Evolutionary conservation across 92 coral and sea anemone species (phyloP), one percentile per base, ranked within the genome.

Genomic region (Actinernus sp.): DNA sequence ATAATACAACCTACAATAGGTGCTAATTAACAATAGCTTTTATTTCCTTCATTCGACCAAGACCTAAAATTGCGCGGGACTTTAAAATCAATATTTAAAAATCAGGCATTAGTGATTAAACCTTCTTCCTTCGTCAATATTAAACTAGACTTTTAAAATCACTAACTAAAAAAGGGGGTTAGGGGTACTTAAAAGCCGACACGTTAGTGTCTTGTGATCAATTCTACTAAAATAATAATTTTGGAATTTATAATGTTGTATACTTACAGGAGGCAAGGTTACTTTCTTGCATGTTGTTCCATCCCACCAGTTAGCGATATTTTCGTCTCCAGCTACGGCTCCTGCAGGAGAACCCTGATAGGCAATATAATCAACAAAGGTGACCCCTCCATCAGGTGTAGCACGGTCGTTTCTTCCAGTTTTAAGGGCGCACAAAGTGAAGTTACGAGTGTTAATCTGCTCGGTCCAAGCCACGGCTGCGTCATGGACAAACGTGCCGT

Each of bases 391-490:
- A 49, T 88, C 94, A 1, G 94, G 94, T 27, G 90, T 77, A 1
- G 53, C 31, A 36, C 94, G 94, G 60, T 88, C 94, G 3, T 50
- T 63, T 24, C 94, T 71, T 33, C 94, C 94, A 0, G 90, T 66
- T 43, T 88, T 88, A 13, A 88, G 81, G 0, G 89, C 94, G 53
- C 94, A 88, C 22, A 68, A 71, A 0, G 82, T 74, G 53, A 88
- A 88, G 22, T 74, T 68, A 3, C 20, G 34, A 9, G 30, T 34
- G 21, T 53, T 44, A 11, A 88, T 50, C 2, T 58, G 66, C 55
- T 88, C 94, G 66, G 84, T 71, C 96, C 96, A 88, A 61, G 65
- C 66, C 33, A 88, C 96, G 2, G 96, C 96, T 11, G 91, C 96
- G 23, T 88, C 90, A 51, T 88, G 96, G 2, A 58, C 45, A 33